A percentile compares a stretch with the other conserved stretches of the same genome.
These are phyloP conservation scores for Pocillopora grandis DNA, from an alignment of 92 coral and sea anemone genomes.

Conservation along the genomic window DNA sequence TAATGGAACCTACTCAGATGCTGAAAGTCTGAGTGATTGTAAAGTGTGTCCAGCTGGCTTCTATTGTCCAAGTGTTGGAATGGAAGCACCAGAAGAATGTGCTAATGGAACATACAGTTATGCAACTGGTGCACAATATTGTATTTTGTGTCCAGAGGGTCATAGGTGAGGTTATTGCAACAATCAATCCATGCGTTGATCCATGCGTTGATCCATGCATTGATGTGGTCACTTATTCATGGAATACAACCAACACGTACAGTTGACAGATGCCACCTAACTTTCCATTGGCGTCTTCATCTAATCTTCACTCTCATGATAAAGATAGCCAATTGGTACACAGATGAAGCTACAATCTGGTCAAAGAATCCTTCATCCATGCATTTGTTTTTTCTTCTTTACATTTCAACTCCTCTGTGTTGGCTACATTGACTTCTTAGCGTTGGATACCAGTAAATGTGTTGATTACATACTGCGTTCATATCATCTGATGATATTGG, in stretches of 20 bases:
- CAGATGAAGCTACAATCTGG: neutral
- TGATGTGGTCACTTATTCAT: too few relatives aligned
- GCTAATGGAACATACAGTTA: constrained; percentile 69
- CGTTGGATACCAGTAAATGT: too few relatives aligned
- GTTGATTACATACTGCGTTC: too few relatives aligned
- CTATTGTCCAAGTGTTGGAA: constrained; percentile 62
- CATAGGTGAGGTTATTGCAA: constrained; percentile 56
- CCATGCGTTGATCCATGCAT: too few relatives aligned
- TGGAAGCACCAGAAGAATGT: constrained; percentile 69
- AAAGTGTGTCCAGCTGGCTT: constrained; percentile 69
- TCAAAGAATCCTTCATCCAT: neutral
- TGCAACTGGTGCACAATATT: constrained; percentile 56
- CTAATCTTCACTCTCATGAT: too few relatives aligned
- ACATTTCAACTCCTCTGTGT: neutral
- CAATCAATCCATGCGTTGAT: too few relatives aligned
- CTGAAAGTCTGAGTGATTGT: constrained; percentile 52
- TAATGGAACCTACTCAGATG: constrained; percentile 71
- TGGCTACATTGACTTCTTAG: too few relatives aligned
- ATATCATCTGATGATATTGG: too few relatives aligned
- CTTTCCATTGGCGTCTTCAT: too few relatives aligned
- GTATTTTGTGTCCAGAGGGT: constrained; percentile 81
- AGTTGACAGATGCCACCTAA: too few relatives aligned
- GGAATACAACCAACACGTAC: too few relatives aligned
- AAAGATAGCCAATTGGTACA: neutral
- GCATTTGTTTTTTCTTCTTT: neutral